These are phyloP conservation scores for Pristionchus arcanus DNA, from an alignment of 2,888 invertebrate genomes.

Conservation along the genomic window DNA sequence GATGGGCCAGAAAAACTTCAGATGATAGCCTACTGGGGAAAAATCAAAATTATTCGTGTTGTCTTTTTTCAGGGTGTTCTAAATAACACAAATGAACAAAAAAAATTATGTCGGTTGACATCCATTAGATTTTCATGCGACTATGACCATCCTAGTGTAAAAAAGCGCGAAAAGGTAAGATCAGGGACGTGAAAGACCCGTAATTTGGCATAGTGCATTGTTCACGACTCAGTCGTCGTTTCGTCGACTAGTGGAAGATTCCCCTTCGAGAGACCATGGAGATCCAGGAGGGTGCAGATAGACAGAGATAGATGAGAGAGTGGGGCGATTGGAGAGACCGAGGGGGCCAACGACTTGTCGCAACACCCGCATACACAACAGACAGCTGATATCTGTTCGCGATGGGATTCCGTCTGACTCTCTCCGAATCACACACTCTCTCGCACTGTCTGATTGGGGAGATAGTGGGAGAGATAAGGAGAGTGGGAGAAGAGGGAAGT, in stretches of 20 bases:
- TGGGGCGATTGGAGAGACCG: background rate
- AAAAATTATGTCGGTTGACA: too few relatives aligned
- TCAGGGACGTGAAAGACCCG: background rate
- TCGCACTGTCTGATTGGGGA: background rate
- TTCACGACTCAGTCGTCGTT: background rate
- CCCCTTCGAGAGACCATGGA: background rate
- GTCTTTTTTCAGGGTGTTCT: too few relatives aligned
- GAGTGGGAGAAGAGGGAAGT: background rate
- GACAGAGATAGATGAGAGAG: background rate
- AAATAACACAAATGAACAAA: too few relatives aligned
- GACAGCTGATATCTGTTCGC: constrained; percentile 45
- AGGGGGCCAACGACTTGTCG: background rate
- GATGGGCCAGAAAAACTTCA: too few relatives aligned
- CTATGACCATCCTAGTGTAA: too few relatives aligned
- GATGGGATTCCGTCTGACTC: background rate
- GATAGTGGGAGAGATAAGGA: background rate
- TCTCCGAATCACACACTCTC: background rate
- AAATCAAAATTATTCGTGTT: too few relatives aligned
- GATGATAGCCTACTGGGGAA: too few relatives aligned
- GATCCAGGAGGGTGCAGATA: background rate
- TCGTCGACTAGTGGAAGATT: background rate
- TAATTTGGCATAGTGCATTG: background rate
- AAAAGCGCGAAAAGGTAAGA: background rate
- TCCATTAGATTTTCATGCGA: too few relatives aligned
- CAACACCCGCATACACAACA: constrained; percentile 36